Base-by-base conservation (phyloP, 2,113 vertebrate genomes). In the Carlito syrichta region DNA sequence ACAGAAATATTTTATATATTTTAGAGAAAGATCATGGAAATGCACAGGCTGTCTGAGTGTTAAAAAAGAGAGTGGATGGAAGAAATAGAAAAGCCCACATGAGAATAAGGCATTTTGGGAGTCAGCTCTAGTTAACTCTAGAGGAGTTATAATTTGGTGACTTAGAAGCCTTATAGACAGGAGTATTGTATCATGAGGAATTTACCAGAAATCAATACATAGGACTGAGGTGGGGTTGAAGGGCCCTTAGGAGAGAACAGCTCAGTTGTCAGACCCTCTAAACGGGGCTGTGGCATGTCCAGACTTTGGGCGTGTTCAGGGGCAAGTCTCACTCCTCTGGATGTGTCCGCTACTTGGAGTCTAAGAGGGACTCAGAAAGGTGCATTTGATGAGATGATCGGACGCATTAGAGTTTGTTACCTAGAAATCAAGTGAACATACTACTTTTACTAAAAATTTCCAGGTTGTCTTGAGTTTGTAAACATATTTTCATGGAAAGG, bases 1-100 rank as follows among this genome's bases (percentile, higher is more conserved):
- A 71, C 45, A 74, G 66, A 85, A 79, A 38, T 93, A 76, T 35
- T 69, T 79, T 48, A 9, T 81, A 32, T 62, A 38, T 79, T 68
- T 94, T 45, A 84, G 58, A 73, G 82, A 91, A 91, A 96, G 60
- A 82, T 95, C 16, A 19, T 62, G 48, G 69, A 89, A 76, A 69
- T 58, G 54, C 1, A 23, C 38, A 83, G 81, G 30, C 45, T 86
- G 40, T 74, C 19, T 19, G 38, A 32, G 30, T 69, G 32, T 95
- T 90, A 56, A 79, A 86, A 84, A 43, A 48, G 40, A 86, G 76
- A 82, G 10, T 56, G 19, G n/a, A 17, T 48, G 43, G 78, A 43
- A 73, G 69, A 56, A 85, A 63, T 11, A 76, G 40, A 56, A 89
- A 63, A 48, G 66, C 69, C 62, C 22, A 11, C 25, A 14, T 23